Evolutionary conservation across 2,113 vertebrate genomes (phyloP), one percentile per base, ranked within the genome.

Genomic region (Lophotis ruficrista): DNA sequence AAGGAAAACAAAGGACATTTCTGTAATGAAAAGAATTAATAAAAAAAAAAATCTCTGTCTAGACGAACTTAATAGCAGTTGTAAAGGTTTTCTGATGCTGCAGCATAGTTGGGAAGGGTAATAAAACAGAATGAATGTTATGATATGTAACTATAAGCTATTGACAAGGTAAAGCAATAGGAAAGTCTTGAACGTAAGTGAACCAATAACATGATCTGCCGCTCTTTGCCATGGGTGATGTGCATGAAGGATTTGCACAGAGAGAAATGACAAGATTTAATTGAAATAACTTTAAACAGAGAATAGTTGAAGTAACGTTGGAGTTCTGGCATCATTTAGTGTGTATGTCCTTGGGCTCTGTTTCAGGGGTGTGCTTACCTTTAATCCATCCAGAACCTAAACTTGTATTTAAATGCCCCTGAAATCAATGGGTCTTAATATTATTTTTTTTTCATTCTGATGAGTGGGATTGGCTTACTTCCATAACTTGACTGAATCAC

Each of bases 61-160:
- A 84, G 87, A 82, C 13, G 1, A 93, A 84, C 30, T 89, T 89
- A 68, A 83, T 87, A 70, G 54, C 33, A 65, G 64, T 33, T 85
- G 62, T 83, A 94, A 93, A 94, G 47, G 45, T 93, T 95, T 94
- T 87, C 65, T 75, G 69, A 75, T 92, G 45, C 33, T 84, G 51
- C 61, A 50, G 83, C 25, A 14, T 20, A 83, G 24, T 71, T 79
- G 41, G 70, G 87, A 24, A 54, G 43, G 25, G 56, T 76, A 93
- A 79, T 79, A 93, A 81, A 93, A 61, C 45, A 7, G 53, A 69
- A 41, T 69, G 50, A 54, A 45, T 31, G 45, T 84, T 94, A 56
- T 71, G 87, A 50, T 86, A 22, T 43, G 9, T 71, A 58, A 75
- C 69, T 71, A 1, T 24, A 58, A 66, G n/a, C 50, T 95, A 57